Percentiles rank a stretch among this genome's conserved stretches.
Conservation (phyloP, 35 echinoderm and acorn worm genomes). For the Apostichopus japonicus region DNA sequence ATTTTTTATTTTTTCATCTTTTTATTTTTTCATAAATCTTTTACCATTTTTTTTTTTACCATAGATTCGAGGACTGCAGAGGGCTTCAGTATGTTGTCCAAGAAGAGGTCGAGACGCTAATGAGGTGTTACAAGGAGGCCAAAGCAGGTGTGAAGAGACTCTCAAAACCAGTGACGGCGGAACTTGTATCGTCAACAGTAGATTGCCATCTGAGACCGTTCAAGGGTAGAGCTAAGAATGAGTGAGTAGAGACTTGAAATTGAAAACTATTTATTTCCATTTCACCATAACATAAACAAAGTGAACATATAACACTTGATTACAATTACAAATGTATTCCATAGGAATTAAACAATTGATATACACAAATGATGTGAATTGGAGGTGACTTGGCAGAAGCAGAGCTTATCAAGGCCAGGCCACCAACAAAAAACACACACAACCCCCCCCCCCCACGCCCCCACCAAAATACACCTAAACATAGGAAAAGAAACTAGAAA, state of each 20-base stretch:
- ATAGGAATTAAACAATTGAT: too few species aligned
- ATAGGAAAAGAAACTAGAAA: too few species aligned
- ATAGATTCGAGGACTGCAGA: constrained; percentile 70
- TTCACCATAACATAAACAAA: too few species aligned
- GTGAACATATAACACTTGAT: too few species aligned
- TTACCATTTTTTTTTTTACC: neutral
- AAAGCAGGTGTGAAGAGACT: constrained; percentile 50
- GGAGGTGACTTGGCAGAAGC: too few species aligned
- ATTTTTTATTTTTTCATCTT: neutral
- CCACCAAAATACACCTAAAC: too few species aligned
- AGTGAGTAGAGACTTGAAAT: constrained; percentile 55
- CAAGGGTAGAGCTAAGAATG: constrained; percentile 73
- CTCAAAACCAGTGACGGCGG: constrained; percentile 9
- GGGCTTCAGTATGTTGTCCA: constrained; percentile 80
- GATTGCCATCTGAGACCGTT: constrained; percentile 97
- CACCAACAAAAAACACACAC: too few species aligned
- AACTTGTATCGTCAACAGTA: constrained; percentile 65
- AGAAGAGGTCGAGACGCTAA: constrained; percentile 68
- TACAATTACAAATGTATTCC: too few species aligned
- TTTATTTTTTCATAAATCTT: neutral
- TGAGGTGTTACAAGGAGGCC: constrained; percentile 55
- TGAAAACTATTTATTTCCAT: too few species aligned
- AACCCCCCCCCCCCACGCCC: too few species aligned
- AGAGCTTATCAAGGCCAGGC: too few species aligned
- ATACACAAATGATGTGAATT: too few species aligned